Percentiles rank a stretch among this genome's conserved stretches.
These are phyloP conservation scores for Grammomys dolichurus DNA, from an alignment of 2,113 vertebrate species.

Conservation along the genomic window DNA sequence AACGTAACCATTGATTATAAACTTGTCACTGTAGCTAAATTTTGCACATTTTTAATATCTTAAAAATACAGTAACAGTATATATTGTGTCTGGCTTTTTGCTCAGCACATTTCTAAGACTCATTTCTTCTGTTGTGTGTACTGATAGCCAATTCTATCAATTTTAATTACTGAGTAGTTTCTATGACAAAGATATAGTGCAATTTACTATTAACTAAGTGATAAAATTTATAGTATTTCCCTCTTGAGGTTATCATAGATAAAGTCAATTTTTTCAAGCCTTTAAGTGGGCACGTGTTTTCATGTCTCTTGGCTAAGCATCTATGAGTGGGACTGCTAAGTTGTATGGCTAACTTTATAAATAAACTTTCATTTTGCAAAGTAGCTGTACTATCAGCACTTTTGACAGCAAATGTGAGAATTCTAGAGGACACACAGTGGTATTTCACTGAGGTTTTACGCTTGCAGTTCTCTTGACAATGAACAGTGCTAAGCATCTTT, in stretches of 20 bases:
- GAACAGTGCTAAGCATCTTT: neutral
- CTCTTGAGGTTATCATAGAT: conserved; percentile 11
- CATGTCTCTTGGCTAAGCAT: conserved; percentile 23
- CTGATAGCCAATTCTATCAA: neutral
- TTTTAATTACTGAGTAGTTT: conserved; percentile 11
- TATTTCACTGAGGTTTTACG: neutral
- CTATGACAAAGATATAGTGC: neutral
- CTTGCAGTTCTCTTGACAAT: neutral
- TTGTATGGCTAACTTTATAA: neutral
- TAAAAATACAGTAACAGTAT: neutral
- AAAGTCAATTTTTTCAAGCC: neutral
- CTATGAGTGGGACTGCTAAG: neutral
- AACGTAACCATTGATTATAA: neutral
- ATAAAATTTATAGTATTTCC: neutral
- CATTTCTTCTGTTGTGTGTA: neutral
- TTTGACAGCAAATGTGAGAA: neutral
- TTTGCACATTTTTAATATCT: neutral
- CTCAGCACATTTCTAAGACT: neutral
- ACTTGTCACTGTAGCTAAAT: neutral
- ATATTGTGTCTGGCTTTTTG: neutral
- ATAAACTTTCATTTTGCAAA: neutral
- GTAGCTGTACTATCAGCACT: neutral
- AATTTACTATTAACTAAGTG: conserved; percentile 35
- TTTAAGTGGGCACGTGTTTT: conserved; percentile 9
- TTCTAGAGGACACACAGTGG: neutral